Evolutionary conservation across 2,113 vertebrate genomes (phyloP).

Genomic region (Eurypyga helias): DNA sequence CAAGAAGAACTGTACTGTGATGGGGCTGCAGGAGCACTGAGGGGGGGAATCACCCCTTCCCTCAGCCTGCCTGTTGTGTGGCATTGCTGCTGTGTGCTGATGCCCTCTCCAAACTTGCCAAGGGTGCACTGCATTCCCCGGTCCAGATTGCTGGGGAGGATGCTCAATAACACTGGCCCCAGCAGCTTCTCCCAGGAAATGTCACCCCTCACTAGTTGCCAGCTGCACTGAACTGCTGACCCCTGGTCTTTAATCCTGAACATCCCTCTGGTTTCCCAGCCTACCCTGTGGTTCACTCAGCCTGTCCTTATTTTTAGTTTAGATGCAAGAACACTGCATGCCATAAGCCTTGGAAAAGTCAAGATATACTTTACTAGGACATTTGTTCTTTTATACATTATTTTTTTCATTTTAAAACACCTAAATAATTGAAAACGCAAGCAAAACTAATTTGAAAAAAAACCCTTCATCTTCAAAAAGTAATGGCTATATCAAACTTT

Average conservation of each 20-base stretch:
- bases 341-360: background rate
- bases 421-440: background rate
- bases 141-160: background rate
- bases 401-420: background rate
- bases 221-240: background rate
- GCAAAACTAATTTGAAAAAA: background rate
- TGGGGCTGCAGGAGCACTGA: background rate
- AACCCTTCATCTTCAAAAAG: background rate
- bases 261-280: background rate
- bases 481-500: background rate
- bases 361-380: background rate
- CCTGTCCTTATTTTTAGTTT: background rate
- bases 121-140: too few species aligned
- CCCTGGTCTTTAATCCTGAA: background rate
- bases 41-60: accelerated
- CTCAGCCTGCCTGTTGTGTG: accelerated
- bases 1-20: accelerated
- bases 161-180: accelerated
- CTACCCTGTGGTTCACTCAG: background rate
- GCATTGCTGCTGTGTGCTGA: accelerated
- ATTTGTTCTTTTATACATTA: background rate
- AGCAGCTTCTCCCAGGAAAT: background rate
- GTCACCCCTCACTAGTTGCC: background rate
- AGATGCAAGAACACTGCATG: background rate
- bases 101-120: background rate